Conservation (phyloP, 2,113 vertebrate species). For the Cynopterus brachyotis region DNA sequence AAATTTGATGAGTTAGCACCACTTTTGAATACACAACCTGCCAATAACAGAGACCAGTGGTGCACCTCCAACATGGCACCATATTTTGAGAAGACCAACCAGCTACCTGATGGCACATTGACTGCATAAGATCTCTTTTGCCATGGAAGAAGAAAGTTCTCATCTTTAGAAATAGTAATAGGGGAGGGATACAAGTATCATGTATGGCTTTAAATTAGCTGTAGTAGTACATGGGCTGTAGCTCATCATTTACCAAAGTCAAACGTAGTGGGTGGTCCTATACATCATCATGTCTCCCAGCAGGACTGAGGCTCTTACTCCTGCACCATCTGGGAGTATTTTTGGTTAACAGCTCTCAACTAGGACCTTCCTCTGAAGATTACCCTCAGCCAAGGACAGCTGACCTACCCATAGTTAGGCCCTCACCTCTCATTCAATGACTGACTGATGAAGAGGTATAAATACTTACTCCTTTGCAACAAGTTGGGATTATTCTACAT, state of each 20-base stretch:
- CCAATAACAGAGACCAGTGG: neutral
- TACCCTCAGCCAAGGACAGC: neutral
- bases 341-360: neutral
- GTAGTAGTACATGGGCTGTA: neutral
- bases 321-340: neutral
- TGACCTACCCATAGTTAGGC: neutral
- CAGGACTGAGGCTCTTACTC: neutral
- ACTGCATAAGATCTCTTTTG: neutral
- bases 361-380: neutral
- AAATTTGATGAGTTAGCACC: neutral
- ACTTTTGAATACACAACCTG: neutral
- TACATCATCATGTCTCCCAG: accelerated
- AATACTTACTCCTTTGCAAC: neutral
- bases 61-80: neutral
- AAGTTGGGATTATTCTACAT: neutral
- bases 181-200: neutral
- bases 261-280: neutral
- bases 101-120: neutral
- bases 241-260: neutral
- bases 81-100: neutral
- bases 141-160: neutral
- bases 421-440: neutral
- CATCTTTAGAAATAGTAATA: neutral
- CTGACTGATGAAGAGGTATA: neutral
- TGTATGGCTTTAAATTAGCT: neutral